Conservation (phyloP, 53 echinoderm and acorn worm species). For the Zoroaster sp. region DNA sequence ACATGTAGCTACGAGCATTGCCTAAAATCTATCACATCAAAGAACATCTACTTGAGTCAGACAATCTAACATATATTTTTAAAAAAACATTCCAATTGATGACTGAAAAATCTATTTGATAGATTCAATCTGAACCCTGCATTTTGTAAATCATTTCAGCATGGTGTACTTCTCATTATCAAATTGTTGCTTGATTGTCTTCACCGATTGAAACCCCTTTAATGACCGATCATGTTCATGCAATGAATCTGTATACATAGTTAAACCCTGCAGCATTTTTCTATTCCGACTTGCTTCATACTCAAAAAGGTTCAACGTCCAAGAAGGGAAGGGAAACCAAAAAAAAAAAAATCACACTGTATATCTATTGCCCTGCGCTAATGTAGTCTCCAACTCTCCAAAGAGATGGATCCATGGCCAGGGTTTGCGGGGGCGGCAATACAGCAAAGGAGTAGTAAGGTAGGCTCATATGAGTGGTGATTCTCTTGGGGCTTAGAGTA, state of each 20-base stretch:
- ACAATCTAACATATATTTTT: too few relatives aligned
- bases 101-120: too few relatives aligned
- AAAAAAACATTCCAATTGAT: too few relatives aligned
- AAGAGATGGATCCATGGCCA: background rate
- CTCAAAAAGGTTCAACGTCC: conserved; percentile 34
- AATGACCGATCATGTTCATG: background rate
- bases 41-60: too few relatives aligned
- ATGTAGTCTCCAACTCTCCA: conserved; percentile 17
- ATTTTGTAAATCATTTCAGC: too few relatives aligned
- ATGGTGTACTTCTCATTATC: too few relatives aligned
- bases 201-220: background rate
- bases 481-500: background rate
- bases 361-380: background rate
- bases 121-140: too few relatives aligned
- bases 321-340: background rate
- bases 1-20: too few relatives aligned
- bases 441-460: background rate
- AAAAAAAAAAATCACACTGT: background rate
- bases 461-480: background rate
- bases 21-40: too few relatives aligned
- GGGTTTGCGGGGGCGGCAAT: conserved; percentile 15
- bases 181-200: too few relatives aligned
- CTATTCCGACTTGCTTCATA: background rate
- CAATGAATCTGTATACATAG: background rate
- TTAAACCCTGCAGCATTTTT: conserved; percentile 17